Evolutionary conservation across 2,113 vertebrate species (phyloP).

Genomic region (Cariama cristata): DNA sequence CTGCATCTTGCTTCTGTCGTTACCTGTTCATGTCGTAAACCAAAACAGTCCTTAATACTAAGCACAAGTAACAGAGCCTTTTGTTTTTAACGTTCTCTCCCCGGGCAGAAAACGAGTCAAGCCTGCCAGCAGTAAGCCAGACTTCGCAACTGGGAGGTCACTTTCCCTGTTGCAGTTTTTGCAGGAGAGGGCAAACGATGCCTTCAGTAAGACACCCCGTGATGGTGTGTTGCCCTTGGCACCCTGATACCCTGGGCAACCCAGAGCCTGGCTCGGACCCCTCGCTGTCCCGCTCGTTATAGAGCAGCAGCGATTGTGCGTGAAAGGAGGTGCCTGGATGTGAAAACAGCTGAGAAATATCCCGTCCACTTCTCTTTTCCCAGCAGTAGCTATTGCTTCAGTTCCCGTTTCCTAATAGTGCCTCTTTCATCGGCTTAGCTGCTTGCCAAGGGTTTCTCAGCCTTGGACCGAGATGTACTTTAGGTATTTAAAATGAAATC

Average conservation of each 20-base stretch:
- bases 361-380: constrained; percentile 50
- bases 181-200: not conserved
- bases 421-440: not conserved
- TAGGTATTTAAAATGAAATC: not conserved
- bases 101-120: not conserved
- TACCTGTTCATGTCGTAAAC: fast-evolving
- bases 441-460: not conserved
- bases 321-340: not conserved
- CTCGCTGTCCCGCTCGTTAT: not conserved
- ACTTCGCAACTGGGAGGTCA: not conserved
- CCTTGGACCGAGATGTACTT: not conserved
- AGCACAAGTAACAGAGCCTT: not conserved
- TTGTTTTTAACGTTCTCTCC: not conserved
- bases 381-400: not conserved
- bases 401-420: constrained; percentile 12
- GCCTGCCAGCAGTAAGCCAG: no score
- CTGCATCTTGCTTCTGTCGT: fast-evolving
- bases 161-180: no score
- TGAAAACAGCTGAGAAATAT: constrained; percentile 48
- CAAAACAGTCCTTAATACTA: not conserved
- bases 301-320: not conserved
- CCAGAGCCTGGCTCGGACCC: not conserved
- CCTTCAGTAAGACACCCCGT: not conserved
- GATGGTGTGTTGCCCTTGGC: not conserved
- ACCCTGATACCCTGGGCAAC: not conserved